phyloP scores from a whole-genome alignment of 2,797 vertebrate species.

The Alauda arvensis region DNA sequence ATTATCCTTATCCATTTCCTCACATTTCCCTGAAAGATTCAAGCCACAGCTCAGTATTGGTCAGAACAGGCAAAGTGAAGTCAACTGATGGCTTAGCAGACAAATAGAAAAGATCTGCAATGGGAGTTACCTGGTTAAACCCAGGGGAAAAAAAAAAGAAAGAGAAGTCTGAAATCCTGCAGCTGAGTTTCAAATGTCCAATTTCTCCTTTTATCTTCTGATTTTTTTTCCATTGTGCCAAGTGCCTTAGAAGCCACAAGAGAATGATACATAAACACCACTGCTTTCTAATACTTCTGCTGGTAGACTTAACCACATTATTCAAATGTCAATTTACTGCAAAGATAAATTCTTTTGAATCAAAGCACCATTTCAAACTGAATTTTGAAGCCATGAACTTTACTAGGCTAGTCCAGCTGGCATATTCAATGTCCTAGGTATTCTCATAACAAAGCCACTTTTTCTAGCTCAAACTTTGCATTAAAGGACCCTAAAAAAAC shows the following conservation, averaged over 20 bases:
- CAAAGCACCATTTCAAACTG: constrained; percentile 22
- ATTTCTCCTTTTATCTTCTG: not conserved
- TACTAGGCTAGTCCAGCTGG: not conserved
- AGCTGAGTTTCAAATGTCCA: not conserved
- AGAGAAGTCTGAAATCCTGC: not conserved
- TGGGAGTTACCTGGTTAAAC: not conserved
- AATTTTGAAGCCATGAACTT: constrained; percentile 43
- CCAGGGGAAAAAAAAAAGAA: not conserved
- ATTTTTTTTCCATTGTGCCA: not conserved
- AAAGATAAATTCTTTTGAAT: constrained; percentile 2
- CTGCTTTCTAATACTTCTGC: not conserved
- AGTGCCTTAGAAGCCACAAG: not conserved
- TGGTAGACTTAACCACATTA: not conserved
- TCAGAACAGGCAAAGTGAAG: not conserved
- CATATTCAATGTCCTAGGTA: not conserved
- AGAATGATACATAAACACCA: not conserved
- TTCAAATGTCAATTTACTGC: constrained; percentile 37
- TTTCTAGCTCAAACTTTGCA: not conserved
- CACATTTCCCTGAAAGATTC: not conserved
- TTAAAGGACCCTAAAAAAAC: not conserved
- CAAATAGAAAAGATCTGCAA: not conserved
- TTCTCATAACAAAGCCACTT: constrained; percentile 14
- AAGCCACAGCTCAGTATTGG: not conserved
- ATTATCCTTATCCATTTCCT: not conserved
- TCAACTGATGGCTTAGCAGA: not conserved